Evolutionary conservation across 2,888 invertebrate species (phyloP).

Genomic region (Maniola hyperantus): DNA sequence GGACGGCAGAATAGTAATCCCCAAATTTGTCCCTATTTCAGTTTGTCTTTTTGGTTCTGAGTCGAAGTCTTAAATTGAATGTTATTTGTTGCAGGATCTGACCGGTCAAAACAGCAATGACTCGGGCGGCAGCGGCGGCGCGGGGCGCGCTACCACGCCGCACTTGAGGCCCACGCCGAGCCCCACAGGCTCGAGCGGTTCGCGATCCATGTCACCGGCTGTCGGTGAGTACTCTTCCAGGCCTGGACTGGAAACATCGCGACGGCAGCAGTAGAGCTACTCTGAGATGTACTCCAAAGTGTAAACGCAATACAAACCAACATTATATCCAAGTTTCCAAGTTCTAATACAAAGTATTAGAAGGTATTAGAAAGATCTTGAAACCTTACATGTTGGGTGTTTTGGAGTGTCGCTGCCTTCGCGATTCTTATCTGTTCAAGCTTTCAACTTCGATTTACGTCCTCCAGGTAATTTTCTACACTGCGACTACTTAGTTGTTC

Average conservation of each 20-base stretch:
- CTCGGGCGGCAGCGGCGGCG: slow-evolving; percentile 90
- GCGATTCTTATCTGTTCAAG: too few relatives aligned
- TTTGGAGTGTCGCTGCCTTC: too few relatives aligned
- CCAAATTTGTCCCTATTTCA: background rate
- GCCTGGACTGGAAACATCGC: too few relatives aligned
- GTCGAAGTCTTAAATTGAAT: slow-evolving; percentile 26
- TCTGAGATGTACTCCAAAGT: too few relatives aligned
- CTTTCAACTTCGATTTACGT: background rate
- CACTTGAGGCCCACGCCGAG: slow-evolving; percentile 95
- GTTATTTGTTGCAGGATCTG: slow-evolving; percentile 86
- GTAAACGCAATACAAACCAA: too few relatives aligned
- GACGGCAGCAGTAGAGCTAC: too few relatives aligned
- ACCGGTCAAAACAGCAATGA: slow-evolving; percentile 94
- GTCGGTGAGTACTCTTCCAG: slow-evolving; percentile 88
- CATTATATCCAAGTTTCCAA: too few relatives aligned
- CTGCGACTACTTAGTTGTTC: background rate
- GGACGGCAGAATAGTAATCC: too few relatives aligned
- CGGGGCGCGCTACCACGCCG: slow-evolving; percentile 82
- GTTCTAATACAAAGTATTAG: too few relatives aligned
- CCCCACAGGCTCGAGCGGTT: slow-evolving; percentile 96
- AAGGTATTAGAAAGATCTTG: too few relatives aligned
- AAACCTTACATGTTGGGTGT: too few relatives aligned
- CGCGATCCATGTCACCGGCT: slow-evolving; percentile 98
- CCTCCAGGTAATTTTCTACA: background rate
- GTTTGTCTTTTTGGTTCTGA: background rate